A percentile compares a stretch with the other conserved stretches of the same genome.
These are phyloP conservation scores for Scleropages formosus DNA, from an alignment of 2,797 vertebrate genomes.

Conservation along the genomic window DNA sequence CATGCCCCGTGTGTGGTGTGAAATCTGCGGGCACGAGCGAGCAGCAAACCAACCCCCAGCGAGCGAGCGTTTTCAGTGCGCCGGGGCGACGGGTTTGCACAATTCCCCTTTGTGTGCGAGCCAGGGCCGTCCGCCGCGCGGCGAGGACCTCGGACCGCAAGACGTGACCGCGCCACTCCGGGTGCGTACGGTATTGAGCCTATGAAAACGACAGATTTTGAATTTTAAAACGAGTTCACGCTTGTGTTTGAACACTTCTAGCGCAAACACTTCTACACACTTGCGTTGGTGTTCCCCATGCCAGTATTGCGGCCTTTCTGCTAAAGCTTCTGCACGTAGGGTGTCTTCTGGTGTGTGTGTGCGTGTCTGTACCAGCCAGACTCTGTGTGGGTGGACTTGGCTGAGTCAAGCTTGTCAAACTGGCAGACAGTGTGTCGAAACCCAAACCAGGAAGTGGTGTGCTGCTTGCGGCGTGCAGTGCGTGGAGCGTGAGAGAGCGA, in stretches of 20 bases:
- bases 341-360: not conserved
- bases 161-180: no score
- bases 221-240: no score
- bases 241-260: no score
- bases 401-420: slow-evolving; percentile 1
- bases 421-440: slow-evolving; percentile 55
- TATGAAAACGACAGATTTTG: no score
- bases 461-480: slow-evolving; percentile 40
- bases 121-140: slow-evolving; percentile 5
- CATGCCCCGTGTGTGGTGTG: slow-evolving; percentile 42
- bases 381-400: slow-evolving; percentile 50
- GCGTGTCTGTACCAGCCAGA: slow-evolving; percentile 30
- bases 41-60: slow-evolving; percentile 39
- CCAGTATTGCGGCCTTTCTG: not conserved
- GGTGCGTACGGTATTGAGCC: no score
- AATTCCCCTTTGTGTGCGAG: slow-evolving; percentile 25
- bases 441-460: slow-evolving; percentile 64
- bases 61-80: slow-evolving; percentile 42
- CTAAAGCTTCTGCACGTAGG: not conserved
- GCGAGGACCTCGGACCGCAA: not conserved
- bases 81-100: slow-evolving; percentile 40
- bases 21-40: slow-evolving; percentile 41
- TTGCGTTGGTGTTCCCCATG: not conserved
- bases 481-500: slow-evolving; percentile 19
- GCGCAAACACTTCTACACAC: no score